Percentiles rank a stretch among this genome's conserved stretches.
Evolutionary conservation across 2,888 invertebrate species (phyloP).

Genomic region (Brenthis hecate): DNA sequence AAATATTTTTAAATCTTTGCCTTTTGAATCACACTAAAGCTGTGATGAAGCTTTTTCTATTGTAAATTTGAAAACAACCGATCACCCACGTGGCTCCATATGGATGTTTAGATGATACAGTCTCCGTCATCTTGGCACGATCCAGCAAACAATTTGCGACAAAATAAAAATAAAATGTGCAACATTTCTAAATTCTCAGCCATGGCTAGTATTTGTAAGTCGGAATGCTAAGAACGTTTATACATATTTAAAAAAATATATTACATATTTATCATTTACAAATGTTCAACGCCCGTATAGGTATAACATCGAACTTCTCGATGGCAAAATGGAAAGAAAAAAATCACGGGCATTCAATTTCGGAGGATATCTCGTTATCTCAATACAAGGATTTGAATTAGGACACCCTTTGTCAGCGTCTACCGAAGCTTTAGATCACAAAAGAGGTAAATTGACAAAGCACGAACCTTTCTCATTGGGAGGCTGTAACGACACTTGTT

Average conservation of each 20-base stretch:
- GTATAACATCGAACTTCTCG: neutral
- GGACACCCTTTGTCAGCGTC: slow-evolving; percentile 65
- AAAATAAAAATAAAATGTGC: slow-evolving; percentile 70
- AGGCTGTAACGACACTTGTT: slow-evolving; percentile 25
- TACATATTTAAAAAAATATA: neutral
- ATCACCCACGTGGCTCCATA: slow-evolving; percentile 45
- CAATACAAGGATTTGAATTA: slow-evolving; percentile 54
- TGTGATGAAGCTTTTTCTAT: slow-evolving; percentile 7
- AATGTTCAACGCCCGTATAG: too few relatives aligned
- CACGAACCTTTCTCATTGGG: slow-evolving; percentile 39
- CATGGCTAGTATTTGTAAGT: slow-evolving; percentile 44
- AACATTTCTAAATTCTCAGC: slow-evolving; percentile 59
- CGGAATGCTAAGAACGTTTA: slow-evolving; percentile 11
- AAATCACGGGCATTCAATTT: slow-evolving; percentile 55
- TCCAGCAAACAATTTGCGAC: slow-evolving; percentile 70
- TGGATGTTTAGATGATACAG: slow-evolving; percentile 43
- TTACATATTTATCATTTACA: neutral
- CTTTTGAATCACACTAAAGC: neutral
- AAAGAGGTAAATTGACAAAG: slow-evolving; percentile 65
- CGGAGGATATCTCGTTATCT: slow-evolving; percentile 60
- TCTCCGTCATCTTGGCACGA: slow-evolving; percentile 56
- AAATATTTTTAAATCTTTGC: neutral
- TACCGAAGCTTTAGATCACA: slow-evolving; percentile 46
- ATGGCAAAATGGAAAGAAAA: neutral
- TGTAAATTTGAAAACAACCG: slow-evolving; percentile 27